Evolutionary conservation across 2,888 invertebrate genomes (phyloP), one percentile per base, ranked within the genome.

Genomic region (Agrotis puta): DNA sequence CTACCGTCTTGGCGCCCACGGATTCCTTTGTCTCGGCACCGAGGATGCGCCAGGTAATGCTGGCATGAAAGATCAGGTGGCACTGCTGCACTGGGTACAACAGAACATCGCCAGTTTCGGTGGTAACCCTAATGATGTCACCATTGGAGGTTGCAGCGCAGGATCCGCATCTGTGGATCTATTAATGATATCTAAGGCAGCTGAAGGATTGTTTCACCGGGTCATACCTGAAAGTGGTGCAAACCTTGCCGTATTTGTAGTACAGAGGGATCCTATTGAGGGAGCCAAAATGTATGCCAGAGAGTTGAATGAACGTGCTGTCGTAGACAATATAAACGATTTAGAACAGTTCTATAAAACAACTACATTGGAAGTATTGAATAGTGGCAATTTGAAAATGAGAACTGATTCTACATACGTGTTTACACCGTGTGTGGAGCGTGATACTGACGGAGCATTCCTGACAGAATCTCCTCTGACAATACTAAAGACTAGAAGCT

Each of bases 311-410:
- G 39, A 39, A 39, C 88, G 89, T 62, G 67, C 82, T 3, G 74
- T 90, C 5, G 79, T 86, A 0, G 86, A 91, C 51, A 87, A 92
- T 48, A 64, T 91, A 5, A 72, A 81, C n/a, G 86, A 87, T 3
- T 75, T 93, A 14, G 90, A 92, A 87, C 54, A 88, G 3, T 93
- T 92, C 74, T 93, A 89, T 57, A 91, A 86, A 66, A 85, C 81
- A 16, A 61, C 85, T 0, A 47, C 91, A 0, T 79, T 85, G 22
- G 88, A 91, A 20, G 13, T 74, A 14, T 71, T 92, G 39, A 78
- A 70, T n/a, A n/a, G 81, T 81, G 13, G 20, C 77, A 6, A 81
- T 86, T 78, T 4, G 62, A 73, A 27, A 80, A 39, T 11, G 11
- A 9, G 64, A 72, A 45, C 70, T 11, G 85, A 89, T 70, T 79